Evolutionary conservation across 2,797 vertebrate species (phyloP).

Genomic region (Ctenochaetus hawaiiensis): DNA sequence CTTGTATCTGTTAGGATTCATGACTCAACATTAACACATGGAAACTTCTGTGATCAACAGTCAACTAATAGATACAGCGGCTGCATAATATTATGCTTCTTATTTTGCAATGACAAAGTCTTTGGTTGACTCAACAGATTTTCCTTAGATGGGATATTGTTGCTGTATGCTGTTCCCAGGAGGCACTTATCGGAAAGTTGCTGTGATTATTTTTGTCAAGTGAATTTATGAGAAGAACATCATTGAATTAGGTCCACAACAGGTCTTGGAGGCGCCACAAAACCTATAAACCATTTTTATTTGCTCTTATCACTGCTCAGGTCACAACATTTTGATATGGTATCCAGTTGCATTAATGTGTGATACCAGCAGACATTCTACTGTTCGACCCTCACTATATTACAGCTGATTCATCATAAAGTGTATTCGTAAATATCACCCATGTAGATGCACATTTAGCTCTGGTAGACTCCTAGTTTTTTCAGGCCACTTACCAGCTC

Average conservation of each 20-base stretch:
- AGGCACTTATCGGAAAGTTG: background rate
- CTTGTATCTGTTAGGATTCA: conserved; percentile 28
- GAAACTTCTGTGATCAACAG: conserved; percentile 15
- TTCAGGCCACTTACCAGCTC: background rate
- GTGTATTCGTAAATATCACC: background rate
- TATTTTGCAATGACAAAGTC: background rate
- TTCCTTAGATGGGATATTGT: background rate
- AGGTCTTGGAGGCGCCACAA: conserved; percentile 2
- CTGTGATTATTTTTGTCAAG: conserved; percentile 15
- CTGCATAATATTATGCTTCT: background rate
- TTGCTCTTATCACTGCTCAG: background rate
- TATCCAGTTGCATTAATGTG: background rate
- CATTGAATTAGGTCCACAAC: conserved; percentile 16
- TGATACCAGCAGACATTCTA: background rate
- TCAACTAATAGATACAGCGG: background rate
- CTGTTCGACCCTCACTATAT: background rate
- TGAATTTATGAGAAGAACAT: conserved; percentile 10
- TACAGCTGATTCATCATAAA: background rate
- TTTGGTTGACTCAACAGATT: conserved; percentile 4
- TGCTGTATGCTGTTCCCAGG: background rate
- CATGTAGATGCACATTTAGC: conserved; percentile 1
- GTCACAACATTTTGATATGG: conserved; percentile 4
- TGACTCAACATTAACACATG: background rate
- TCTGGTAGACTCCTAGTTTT: background rate
- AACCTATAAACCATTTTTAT: conserved; percentile 10